Conservation (phyloP, 2,888 invertebrate species). For the Loripinus fragilis region DNA sequence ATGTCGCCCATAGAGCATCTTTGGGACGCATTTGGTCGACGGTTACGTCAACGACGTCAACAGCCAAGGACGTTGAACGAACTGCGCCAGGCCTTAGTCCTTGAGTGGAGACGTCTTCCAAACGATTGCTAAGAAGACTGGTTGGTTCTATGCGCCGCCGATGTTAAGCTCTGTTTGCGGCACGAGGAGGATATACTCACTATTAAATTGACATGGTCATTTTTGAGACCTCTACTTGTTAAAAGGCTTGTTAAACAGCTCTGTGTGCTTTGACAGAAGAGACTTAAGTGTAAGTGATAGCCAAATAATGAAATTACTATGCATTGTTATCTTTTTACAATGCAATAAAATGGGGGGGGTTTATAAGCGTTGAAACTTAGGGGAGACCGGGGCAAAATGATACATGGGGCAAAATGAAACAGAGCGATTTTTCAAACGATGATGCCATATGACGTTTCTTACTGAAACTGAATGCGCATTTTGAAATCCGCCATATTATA, state of each 20-base stretch:
- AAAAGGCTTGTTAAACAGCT: not conserved
- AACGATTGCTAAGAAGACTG: conserved; percentile 11
- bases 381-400: no score
- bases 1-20: conserved; percentile 44
- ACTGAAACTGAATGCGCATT: no score
- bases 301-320: not conserved
- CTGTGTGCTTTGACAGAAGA: not conserved
- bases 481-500: no score
- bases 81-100: conserved; percentile 22
- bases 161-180: conserved; percentile 33
- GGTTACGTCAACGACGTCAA: conserved; percentile 17
- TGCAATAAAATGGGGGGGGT: no score
- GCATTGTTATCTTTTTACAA: not conserved
- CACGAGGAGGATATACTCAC: conserved; percentile 19
- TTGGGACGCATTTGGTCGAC: conserved; percentile 38
- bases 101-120: conserved; percentile 39
- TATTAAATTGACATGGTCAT: conserved; percentile 13
- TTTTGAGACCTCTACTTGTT: not conserved
- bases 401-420: no score
- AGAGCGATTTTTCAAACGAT: no score
- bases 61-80: conserved; percentile 33
- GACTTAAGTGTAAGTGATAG: not conserved
- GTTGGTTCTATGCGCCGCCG: conserved; percentile 36
- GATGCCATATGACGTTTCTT: no score
- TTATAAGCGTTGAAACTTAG: no score